phyloP scores from a whole-genome alignment of 2,888 invertebrate species.

The Noctua janthe region DNA sequence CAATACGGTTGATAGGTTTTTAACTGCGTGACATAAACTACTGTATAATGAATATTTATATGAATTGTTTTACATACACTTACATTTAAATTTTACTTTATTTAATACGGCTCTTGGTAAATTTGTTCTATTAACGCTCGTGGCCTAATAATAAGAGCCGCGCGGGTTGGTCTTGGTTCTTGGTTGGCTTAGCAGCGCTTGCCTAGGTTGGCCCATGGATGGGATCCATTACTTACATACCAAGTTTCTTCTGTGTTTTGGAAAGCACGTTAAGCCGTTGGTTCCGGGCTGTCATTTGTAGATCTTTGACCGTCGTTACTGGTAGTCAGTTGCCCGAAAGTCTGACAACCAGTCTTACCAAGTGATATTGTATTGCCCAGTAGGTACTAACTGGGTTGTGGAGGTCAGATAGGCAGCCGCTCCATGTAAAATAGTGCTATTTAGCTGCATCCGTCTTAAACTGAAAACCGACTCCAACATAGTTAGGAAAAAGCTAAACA shows the following conservation, averaged over 20 bases:
- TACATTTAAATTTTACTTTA: background rate
- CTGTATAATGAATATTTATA: background rate
- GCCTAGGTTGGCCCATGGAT: background rate
- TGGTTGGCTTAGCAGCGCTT: background rate
- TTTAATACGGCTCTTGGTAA: background rate
- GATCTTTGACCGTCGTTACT: background rate
- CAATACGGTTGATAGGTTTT: background rate
- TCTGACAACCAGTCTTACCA: background rate
- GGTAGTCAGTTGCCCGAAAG: background rate
- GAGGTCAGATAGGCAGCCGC: background rate
- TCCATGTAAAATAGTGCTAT: background rate
- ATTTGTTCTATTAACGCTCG: background rate
- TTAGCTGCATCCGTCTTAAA: background rate
- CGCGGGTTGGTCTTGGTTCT: background rate
- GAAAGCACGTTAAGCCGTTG: background rate
- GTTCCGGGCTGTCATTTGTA: background rate
- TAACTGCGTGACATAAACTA: background rate
- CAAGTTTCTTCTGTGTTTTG: background rate
- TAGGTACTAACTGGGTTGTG: background rate
- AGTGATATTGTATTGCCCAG: background rate
- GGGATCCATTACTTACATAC: background rate
- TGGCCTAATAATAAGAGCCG: background rate
- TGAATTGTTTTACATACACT: background rate
- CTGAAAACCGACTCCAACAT: background rate
- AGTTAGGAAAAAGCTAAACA: background rate